These are phyloP conservation scores for Heliocidaris tuberculata DNA, from an alignment of 35 echinoderm and acorn worm genomes.

Conservation along the genomic window DNA sequence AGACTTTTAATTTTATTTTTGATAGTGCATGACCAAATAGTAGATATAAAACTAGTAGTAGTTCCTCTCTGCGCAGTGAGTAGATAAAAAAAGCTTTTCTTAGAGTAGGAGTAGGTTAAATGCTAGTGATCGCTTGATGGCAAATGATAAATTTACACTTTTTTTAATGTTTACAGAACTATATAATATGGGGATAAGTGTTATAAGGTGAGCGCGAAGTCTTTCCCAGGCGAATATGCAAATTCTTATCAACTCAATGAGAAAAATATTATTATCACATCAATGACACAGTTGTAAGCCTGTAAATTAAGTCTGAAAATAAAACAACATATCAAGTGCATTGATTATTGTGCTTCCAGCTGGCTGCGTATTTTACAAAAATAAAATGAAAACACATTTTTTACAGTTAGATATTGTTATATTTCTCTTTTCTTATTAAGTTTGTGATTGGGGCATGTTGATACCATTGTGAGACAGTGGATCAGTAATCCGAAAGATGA, in stretches of 20 bases:
- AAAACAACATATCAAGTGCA: neutral
- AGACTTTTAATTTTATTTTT: too few relatives aligned
- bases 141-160: neutral
- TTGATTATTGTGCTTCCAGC: neutral
- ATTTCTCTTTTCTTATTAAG: neutral
- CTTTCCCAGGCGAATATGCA: conserved; percentile 19
- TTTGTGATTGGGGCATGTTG: neutral
- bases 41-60: neutral
- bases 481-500: conserved; percentile 2
- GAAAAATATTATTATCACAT: neutral
- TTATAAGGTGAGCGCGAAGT: conserved; percentile 11
- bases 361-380: conserved; percentile 15
- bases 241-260: neutral
- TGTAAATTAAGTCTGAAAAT: neutral
- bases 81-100: neutral
- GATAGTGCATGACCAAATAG: neutral
- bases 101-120: neutral
- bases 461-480: neutral
- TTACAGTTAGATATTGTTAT: neutral
- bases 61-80: neutral
- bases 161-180: neutral
- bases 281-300: neutral
- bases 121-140: neutral
- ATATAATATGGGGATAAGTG: neutral
- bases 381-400: neutral